phyloP scores from a whole-genome alignment of 2,888 invertebrate species.

The Metalampra italica region DNA sequence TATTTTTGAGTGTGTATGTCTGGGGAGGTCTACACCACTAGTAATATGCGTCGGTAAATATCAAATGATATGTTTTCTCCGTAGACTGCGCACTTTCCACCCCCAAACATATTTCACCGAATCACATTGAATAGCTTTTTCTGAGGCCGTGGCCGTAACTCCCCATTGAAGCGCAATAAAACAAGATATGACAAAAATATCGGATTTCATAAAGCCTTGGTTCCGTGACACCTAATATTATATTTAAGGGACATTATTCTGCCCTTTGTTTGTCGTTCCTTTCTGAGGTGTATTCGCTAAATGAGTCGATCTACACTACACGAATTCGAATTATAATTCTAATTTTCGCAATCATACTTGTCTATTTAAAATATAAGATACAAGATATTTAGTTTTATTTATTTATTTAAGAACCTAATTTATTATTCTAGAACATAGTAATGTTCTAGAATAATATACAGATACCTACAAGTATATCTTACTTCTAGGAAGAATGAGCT shows the following conservation, averaged over 20 bases:
- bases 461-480: too few relatives aligned
- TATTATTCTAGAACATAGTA: too few relatives aligned
- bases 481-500: too few relatives aligned
- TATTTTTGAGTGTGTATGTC: too few relatives aligned
- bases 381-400: too few relatives aligned
- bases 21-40: too few relatives aligned
- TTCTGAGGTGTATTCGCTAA: slow-evolving; percentile 43
- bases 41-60: too few relatives aligned
- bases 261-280: slow-evolving; percentile 61
- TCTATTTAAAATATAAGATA: too few relatives aligned
- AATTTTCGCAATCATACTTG: too few relatives aligned
- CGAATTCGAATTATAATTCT: slow-evolving; percentile 15
- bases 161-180: slow-evolving; percentile 71
- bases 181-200: slow-evolving; percentile 79
- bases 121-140: slow-evolving; percentile 52
- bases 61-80: slow-evolving; percentile 16
- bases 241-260: slow-evolving; percentile 71
- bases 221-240: slow-evolving; percentile 75
- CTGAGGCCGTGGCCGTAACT: slow-evolving; percentile 48
- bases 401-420: too few relatives aligned
- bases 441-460: too few relatives aligned
- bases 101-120: slow-evolving; percentile 44
- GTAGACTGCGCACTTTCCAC: slow-evolving; percentile 25
- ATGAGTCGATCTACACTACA: slow-evolving; percentile 36
- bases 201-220: slow-evolving; percentile 77